Evolutionary conservation across 2,797 vertebrate genomes (phyloP).

Genomic region (Poeciliopsis presidionis): DNA sequence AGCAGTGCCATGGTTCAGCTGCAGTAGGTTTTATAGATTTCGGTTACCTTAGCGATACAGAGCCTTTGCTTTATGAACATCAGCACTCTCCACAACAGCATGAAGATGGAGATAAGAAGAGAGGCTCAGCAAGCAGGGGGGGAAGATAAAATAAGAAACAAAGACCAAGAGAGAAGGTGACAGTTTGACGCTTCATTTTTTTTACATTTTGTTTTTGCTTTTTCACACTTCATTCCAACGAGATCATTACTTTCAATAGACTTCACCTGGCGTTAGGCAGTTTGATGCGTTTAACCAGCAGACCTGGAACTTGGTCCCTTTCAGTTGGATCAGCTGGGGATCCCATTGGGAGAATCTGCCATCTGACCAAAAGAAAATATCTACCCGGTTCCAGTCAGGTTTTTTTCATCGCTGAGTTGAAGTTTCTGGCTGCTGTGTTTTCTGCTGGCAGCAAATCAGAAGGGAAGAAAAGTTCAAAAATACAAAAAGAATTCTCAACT

Average conservation of each 20-base stretch:
- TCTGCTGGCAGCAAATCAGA: constrained; percentile 16
- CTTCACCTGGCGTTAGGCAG: not conserved
- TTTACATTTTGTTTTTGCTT: not conserved
- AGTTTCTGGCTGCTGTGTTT: constrained; percentile 9
- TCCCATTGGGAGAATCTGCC: not conserved
- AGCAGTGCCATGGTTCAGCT: not conserved
- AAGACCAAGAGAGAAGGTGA: not conserved
- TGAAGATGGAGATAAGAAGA: not conserved
- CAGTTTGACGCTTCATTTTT: not conserved
- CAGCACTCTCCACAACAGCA: not conserved
- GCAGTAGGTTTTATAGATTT: not conserved
- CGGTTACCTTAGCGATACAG: not conserved
- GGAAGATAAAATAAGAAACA: constrained; percentile 5
- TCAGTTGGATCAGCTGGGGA: not conserved
- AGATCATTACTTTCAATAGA: not conserved
- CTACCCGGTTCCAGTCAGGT: not conserved
- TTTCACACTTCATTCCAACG: not conserved
- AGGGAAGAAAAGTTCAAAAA: constrained; percentile 29
- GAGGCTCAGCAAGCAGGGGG: not conserved
- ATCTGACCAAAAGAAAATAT: not conserved
- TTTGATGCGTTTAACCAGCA: not conserved
- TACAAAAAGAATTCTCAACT: constrained; percentile 18
- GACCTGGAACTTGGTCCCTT: not conserved
- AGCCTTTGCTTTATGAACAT: not conserved
- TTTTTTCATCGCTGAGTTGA: constrained; percentile 6